Percentiles rank a stretch among this genome's conserved stretches.
These are phyloP conservation scores for Podilymbus podiceps DNA, from an alignment of 2,113 vertebrate genomes.

Conservation along the genomic window DNA sequence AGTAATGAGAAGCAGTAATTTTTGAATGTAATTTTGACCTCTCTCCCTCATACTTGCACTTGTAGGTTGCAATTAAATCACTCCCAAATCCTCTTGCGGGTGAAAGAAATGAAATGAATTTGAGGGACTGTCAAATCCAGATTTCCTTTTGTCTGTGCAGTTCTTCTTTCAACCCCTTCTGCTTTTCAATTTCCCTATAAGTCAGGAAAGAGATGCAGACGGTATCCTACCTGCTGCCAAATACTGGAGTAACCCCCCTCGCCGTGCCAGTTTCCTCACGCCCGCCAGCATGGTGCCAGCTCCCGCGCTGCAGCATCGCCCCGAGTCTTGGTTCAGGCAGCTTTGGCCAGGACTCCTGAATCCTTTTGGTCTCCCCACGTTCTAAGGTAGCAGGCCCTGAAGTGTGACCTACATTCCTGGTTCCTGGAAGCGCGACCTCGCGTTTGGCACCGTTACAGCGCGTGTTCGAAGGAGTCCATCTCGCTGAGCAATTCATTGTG, in stretches of 20 bases:
- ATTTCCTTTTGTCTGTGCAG: not conserved
- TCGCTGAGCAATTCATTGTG: not conserved
- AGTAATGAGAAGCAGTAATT: not conserved
- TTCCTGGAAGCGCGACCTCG: not conserved
- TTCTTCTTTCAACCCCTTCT: not conserved
- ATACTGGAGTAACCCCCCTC: not conserved
- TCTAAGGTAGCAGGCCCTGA: not conserved
- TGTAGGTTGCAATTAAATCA: not conserved
- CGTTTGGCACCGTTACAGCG: not conserved
- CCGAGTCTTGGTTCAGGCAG: not conserved
- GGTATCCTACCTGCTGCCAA: not conserved
- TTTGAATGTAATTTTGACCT: not conserved
- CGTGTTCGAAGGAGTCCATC: not conserved
- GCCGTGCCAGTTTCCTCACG: fast-evolving
- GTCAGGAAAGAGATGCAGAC: not conserved
- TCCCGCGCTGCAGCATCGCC: not conserved
- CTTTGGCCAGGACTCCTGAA: not conserved
- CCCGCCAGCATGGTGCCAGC: fast-evolving
- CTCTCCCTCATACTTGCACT: not conserved
- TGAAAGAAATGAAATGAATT: not conserved
- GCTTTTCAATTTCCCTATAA: not conserved
- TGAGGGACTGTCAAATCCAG: not conserved
- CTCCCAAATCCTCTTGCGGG: not conserved
- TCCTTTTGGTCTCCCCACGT: fast-evolving
- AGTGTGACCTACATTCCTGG: not conserved